Percentiles rank a stretch among this genome's conserved stretches.
Evolutionary conservation across 2,113 vertebrate species (phyloP).

Genomic region (Anguilla rostrata): DNA sequence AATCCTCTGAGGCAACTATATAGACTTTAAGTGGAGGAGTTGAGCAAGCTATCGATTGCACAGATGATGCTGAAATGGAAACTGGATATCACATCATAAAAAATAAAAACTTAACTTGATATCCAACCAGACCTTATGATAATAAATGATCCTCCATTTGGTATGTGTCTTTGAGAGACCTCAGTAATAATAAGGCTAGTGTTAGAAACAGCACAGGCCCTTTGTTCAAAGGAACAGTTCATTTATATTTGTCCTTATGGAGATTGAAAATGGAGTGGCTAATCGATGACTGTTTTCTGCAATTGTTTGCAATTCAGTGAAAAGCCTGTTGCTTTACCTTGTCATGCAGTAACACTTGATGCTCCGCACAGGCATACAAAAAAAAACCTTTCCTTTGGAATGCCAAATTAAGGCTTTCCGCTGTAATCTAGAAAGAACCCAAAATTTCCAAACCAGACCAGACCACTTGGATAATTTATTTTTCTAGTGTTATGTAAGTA

Average conservation of each 20-base stretch:
- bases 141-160: neutral
- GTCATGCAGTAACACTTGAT: neutral
- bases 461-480: slow-evolving; percentile 38
- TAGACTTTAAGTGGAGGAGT: neutral
- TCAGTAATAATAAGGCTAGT: neutral
- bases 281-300: no score
- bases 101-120: neutral
- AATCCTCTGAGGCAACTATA: neutral
- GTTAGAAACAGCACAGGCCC: no score
- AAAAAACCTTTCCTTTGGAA: slow-evolving; percentile 6
- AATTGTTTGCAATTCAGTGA: no score
- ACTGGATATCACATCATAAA: neutral
- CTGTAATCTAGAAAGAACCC: slow-evolving; percentile 40
- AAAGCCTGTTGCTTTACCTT: neutral
- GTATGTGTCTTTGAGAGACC: neutral
- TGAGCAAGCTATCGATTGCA: neutral
- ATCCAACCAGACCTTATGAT: neutral
- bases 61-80: neutral
- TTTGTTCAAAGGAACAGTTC: no score
- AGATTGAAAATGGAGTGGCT: no score
- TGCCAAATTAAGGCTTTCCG: slow-evolving; percentile 50
- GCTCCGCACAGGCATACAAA: neutral
- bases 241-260: no score
- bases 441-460: slow-evolving; percentile 18
- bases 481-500: slow-evolving; percentile 44